Base-by-base conservation (phyloP, 2,888 invertebrate genomes). In the Atethmia centrago region DNA sequence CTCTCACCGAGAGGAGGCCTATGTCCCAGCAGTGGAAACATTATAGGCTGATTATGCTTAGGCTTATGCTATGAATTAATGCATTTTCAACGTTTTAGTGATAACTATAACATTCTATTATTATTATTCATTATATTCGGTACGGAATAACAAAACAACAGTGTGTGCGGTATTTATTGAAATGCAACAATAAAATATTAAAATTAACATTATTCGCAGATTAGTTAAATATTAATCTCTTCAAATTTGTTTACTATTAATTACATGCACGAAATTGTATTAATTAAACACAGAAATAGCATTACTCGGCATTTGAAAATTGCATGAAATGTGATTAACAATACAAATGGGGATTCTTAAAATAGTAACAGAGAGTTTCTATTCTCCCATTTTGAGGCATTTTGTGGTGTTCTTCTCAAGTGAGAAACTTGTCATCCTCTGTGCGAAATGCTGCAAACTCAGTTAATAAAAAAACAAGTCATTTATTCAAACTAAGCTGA, bases 191-290 rank as follows among this genome's bases (percentile, higher is more conserved):
- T 31, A 19, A 36, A 51, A 42, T 55, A 71, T 49, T 56, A 21
- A 31, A 49, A 42, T 49, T 12, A 45, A 28, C n/a, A 21, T 42
- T 56, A 76, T 56, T 79, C 36, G 14, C 42, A 28, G 31, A 47
- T 79, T 71, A 36, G 31, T 25, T 61, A 55, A 61, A 71, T 55
- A 79, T 56, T 56, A 56, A 62, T 59, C 51, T 31, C 8, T 51
- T 45, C 19, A 45, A 58, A 74, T 51, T 4, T 68, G 69, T 67
- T 45, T 45, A 45, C 10, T 12, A 49, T 45, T 51, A 19, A 77
- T 68, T 69, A 59, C n/a, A n/a, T 45, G n/a, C 10, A 36, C 51
- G n/a, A 51, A 77, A 53, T 40, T 45, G 28, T 21, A 36, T 47
- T 25, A 10, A 71, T 71, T 71, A 36, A 36, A 36, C 45, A 16